phyloP scores from a whole-genome alignment of 2,888 invertebrate genomes.

The Stenodera caucasica region DNA sequence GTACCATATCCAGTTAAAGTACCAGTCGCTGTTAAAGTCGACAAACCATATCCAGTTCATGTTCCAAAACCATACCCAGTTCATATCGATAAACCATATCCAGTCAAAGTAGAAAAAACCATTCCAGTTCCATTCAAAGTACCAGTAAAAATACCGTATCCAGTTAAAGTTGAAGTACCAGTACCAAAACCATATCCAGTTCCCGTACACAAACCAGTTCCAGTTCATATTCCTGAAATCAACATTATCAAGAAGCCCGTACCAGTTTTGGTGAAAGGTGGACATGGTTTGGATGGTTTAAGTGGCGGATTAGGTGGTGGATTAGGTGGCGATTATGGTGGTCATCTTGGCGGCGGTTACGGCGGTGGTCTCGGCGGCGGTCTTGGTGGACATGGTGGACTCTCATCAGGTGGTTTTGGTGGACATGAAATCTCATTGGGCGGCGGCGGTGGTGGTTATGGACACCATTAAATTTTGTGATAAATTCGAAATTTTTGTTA shows the following conservation, averaged over 20 bases:
- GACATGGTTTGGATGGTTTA: conserved; percentile 28
- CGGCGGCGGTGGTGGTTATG: conserved; percentile 22
- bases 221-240: conserved; percentile 56
- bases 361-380: conserved; percentile 26
- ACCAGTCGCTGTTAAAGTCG: conserved; percentile 59
- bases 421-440: conserved; percentile 19
- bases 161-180: conserved; percentile 38
- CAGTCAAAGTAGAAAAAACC: conserved; percentile 57
- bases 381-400: conserved; percentile 15
- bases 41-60: conserved; percentile 66
- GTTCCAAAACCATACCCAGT: conserved; percentile 67
- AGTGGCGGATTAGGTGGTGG: conserved; percentile 32
- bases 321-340: conserved; percentile 30
- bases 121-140: conserved; percentile 50
- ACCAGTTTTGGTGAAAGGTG: conserved; percentile 49
- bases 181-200: conserved; percentile 45
- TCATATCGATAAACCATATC: conserved; percentile 58
- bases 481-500: conserved; percentile 11
- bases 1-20: conserved; percentile 63
- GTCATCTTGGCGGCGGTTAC: conserved; percentile 16
- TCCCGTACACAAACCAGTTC: conserved; percentile 56
- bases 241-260: conserved; percentile 61
- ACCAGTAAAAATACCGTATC: conserved; percentile 50
- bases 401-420: conserved; percentile 15
- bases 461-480: conserved; percentile 23